Conservation (phyloP, 2,888 invertebrate species). For the Drosophila antonietae region DNA sequence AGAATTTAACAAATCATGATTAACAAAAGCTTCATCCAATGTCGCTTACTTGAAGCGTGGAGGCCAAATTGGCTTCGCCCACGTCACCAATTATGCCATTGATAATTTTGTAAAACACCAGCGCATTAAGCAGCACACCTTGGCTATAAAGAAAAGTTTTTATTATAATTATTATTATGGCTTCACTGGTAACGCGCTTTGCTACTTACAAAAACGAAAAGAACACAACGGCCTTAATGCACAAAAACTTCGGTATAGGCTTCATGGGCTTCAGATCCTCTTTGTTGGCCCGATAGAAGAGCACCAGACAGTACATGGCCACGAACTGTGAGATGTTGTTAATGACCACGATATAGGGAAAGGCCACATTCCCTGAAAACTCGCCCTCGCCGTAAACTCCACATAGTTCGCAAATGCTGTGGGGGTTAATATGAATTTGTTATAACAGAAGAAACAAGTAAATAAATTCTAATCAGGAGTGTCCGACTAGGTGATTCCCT, state of each 20-base stretch:
- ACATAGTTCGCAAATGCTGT: conserved; percentile 92
- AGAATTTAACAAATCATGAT: neutral
- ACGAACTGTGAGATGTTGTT: conserved; percentile 98
- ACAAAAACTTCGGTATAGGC: conserved; percentile 97
- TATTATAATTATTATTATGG: neutral
- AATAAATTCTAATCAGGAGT: neutral
- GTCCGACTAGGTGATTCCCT: too few species aligned
- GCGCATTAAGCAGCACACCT: conserved; percentile 94
- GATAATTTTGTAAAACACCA: conserved; percentile 93
- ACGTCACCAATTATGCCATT: conserved; percentile 90
- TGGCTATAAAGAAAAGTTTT: conserved; percentile 87
- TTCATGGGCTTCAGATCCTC: conserved; percentile 94
- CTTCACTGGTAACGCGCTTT: neutral
- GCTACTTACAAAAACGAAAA: conserved; percentile 98
- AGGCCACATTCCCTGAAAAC: conserved; percentile 93
- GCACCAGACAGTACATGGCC: conserved; percentile 97
- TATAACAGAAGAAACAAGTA: neutral
- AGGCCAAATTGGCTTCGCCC: conserved; percentile 90
- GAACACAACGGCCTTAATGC: conserved; percentile 98
- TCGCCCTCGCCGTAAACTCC: conserved; percentile 96
- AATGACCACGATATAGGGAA: conserved; percentile 93
- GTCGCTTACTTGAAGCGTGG: conserved; percentile 90
- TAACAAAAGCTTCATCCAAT: neutral
- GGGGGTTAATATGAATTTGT: neutral
- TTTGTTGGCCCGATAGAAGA: conserved; percentile 96